These are phyloP conservation scores for Archilochus colubris DNA, from an alignment of 2,113 vertebrate genomes.

Conservation along the genomic window DNA sequence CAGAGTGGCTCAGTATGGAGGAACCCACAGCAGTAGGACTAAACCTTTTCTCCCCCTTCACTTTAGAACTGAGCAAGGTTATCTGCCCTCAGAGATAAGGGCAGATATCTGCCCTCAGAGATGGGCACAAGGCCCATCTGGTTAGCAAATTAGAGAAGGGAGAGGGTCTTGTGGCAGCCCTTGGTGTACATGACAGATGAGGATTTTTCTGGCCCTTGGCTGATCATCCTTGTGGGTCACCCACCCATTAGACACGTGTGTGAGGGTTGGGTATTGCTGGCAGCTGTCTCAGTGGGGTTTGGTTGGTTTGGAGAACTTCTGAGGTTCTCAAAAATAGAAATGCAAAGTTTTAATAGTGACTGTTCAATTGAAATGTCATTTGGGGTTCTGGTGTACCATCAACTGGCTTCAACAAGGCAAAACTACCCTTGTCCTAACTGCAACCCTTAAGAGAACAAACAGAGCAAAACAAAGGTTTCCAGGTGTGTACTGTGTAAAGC, in stretches of 20 bases:
- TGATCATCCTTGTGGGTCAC: not conserved
- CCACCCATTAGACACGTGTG: not conserved
- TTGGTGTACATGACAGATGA: not conserved
- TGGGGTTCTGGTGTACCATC: not conserved
- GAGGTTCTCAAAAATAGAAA: not conserved
- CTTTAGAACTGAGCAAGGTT: not conserved
- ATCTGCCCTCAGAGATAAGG: accelerated
- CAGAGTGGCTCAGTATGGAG: not conserved
- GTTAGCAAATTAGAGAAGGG: slow-evolving; percentile 1
- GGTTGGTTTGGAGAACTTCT: not conserved
- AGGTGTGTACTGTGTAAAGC: not conserved
- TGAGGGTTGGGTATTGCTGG: not conserved
- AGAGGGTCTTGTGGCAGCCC: not conserved
- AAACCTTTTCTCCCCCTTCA: not conserved
- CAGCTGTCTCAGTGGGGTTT: not conserved
- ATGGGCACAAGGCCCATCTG: accelerated
- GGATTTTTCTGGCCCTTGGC: not conserved
- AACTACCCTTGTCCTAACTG: not conserved
- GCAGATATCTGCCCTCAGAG: accelerated
- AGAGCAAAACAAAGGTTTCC: not conserved
- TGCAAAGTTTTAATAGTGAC: not conserved
- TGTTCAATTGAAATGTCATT: not conserved
- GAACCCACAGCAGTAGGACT: accelerated
- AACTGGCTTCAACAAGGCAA: not conserved
- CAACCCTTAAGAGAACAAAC: not conserved